Evolutionary conservation across 2,797 vertebrate genomes (phyloP), one percentile per base, ranked within the genome.

Genomic region (Lophius americanus): DNA sequence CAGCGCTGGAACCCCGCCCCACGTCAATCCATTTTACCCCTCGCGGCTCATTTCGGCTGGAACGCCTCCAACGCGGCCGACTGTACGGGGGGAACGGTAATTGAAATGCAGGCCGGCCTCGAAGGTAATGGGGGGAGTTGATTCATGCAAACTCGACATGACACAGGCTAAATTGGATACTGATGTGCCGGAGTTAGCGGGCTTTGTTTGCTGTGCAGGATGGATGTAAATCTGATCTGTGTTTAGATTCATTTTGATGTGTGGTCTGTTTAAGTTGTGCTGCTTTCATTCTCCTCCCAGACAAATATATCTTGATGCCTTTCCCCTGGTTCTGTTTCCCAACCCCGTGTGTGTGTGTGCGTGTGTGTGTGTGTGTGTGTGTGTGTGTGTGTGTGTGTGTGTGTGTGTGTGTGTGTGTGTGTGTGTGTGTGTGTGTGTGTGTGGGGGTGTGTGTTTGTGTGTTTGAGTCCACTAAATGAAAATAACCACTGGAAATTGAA

Each of bases 201-300:
- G 61, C 47, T 8, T 43, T 7, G 35, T 36, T 48, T 58, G 46
- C 47, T 56, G 66, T 70, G 61, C 33, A 61, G 58, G 54, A 55
- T 10, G 9, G 8, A 47, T 51, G 23, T 73, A 60, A 42, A 82
- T 66, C 5, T 62, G 66, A 73, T 76, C 38, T 14, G 1, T 13
- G 51, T 74, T 62, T 41, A 48, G 50, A 79, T 63, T 51, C 47
- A 14, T 13, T 68, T 41, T 70, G 62, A 75, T 65, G 61, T 68
- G 47, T 12, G 37, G 48, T 13, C 60, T 3, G 3, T 51, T 51
- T 53, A 52, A 61, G 51, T 41, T 59, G 51, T 4, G 50, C 54
- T 36, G 68, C 37, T 64, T 59, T 35, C 37, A 61, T 59, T 35
- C 41, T 9, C 68, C 46, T 53, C 14, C 36, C 36, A 56, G 74